These are phyloP conservation scores for Orthonychiurus folsomi DNA, from an alignment of 2,888 invertebrate species.

Conservation along the genomic window DNA sequence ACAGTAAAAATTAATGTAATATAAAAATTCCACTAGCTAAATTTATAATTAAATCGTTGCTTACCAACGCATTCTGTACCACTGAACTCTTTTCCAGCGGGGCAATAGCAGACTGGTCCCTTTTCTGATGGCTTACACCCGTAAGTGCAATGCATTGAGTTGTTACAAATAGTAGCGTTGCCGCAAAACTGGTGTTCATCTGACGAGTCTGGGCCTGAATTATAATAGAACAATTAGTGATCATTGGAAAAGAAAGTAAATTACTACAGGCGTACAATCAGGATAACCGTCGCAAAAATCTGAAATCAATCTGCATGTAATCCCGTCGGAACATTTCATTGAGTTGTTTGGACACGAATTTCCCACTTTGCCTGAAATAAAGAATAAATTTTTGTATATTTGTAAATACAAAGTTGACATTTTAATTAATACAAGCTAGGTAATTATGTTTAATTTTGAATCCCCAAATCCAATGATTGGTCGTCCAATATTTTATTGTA, in stretches of 20 bases:
- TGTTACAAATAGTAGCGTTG: conserved; percentile 47
- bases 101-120: conserved; percentile 68
- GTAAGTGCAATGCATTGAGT: conserved; percentile 52
- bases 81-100: conserved; percentile 53
- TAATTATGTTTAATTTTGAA: too few relatives aligned
- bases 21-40: conserved; percentile 8
- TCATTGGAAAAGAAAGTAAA: not conserved
- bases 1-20: conserved; percentile 16
- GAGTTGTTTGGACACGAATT: conserved; percentile 59
- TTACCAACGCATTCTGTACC: conserved; percentile 55
- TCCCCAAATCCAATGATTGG: too few relatives aligned
- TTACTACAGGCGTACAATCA: conserved; percentile 18
- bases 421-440: too few relatives aligned
- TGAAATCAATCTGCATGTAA: conserved; percentile 54
- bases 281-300: conserved; percentile 57
- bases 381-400: too few relatives aligned
- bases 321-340: conserved; percentile 56
- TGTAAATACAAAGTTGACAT: too few relatives aligned
- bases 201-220: too few relatives aligned
- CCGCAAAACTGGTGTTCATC: conserved; percentile 43
- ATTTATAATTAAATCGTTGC: conserved; percentile 21
- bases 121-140: conserved; percentile 62
- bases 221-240: too few relatives aligned
- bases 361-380: conserved; percentile 51
- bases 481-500: too few relatives aligned